phyloP scores from a whole-genome alignment of 1,140 invertebrate genomes.

The Harlomillsia oculata region DNA sequence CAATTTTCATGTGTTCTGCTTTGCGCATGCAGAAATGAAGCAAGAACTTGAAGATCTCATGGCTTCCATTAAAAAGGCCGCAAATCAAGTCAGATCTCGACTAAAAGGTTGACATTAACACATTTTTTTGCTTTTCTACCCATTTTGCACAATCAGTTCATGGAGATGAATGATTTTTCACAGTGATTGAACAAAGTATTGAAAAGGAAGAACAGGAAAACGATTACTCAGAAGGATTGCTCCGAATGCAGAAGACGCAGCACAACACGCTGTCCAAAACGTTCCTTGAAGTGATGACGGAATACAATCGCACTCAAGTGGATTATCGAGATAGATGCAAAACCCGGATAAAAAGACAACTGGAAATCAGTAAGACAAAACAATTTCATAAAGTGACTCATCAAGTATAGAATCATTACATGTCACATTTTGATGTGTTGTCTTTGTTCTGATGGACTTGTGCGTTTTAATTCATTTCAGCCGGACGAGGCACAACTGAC shows the following conservation, averaged over 20 bases:
- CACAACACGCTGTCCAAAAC: constrained; percentile 93
- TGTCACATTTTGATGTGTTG: background rate
- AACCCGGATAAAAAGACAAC: constrained; percentile 93
- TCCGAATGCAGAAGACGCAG: constrained; percentile 98
- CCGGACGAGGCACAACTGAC: constrained; percentile 85
- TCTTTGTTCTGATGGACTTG: background rate
- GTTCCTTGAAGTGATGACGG: constrained; percentile 99
- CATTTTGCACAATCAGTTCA: background rate
- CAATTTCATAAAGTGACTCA: too few relatives aligned
- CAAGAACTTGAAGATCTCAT: constrained; percentile 98
- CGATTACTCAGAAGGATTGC: constrained; percentile 85
- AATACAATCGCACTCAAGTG: constrained; percentile 98
- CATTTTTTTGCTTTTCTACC: background rate
- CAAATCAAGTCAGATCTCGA: constrained; percentile 97
- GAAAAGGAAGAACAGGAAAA: constrained; percentile 97
- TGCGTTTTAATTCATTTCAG: constrained; percentile 48
- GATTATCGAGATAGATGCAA: constrained; percentile 98
- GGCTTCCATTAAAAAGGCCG: constrained; percentile 99
- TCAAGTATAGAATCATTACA: too few relatives aligned
- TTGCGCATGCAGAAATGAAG: constrained; percentile 72
- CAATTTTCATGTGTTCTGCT: background rate
- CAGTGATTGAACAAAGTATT: constrained; percentile 98
- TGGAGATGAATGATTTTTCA: constrained; percentile 31
- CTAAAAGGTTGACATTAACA: constrained; percentile 69
- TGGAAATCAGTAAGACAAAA: constrained; percentile 91